Evolutionary conservation across 2,888 invertebrate species (phyloP), one percentile per base, ranked within the genome.

Genomic region (Endomychus coccineus): DNA sequence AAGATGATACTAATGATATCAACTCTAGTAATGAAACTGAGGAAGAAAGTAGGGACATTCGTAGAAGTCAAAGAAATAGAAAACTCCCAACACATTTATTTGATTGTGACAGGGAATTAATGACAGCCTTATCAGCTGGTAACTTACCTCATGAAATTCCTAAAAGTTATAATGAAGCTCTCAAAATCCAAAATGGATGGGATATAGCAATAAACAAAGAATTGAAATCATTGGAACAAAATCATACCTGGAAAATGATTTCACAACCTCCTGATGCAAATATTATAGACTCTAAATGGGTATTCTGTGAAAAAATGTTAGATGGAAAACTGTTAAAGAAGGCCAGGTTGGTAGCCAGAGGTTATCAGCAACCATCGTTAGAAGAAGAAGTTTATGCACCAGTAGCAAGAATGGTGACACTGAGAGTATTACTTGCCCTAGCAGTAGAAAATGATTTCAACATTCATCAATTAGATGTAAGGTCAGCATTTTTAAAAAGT

Each of bases 271-370:
- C 34, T 21, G 19, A 42, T 36, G 33, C 23, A 19, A 29, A 50
- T 25, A 27, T 46, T 6, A 45, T 50, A 12, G 45, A 49, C 19
- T 47, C 43, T 16, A 48, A 35, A 25, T 48, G 47, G 47, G 42
- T 45, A 5, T 48, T 48, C 31, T 16, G 25, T 7, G 32, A 40
- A 28, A 49, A 48, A 35, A n/a, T n/a, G n/a, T n/a, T n/a, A n/a
- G 30, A 44, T 23, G 45, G 42, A 16, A 17, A 32, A 33, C 12
- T 28, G 9, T 27, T 37, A 4, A 45, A 46, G 27, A 51, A 45
- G 34, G 45, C 43, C 10, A 24, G 43, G 11, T 31, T 50, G 35
- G 49, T 51, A 25, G 46, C 46, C 28, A 33, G 48, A 10, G 48
- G 49, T 27, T 52, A 44, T 43, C 14, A 40, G 27, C 50, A 49